These are phyloP conservation scores for Conchocele bisecta DNA, from an alignment of 2,888 invertebrate species.

Conservation along the genomic window DNA sequence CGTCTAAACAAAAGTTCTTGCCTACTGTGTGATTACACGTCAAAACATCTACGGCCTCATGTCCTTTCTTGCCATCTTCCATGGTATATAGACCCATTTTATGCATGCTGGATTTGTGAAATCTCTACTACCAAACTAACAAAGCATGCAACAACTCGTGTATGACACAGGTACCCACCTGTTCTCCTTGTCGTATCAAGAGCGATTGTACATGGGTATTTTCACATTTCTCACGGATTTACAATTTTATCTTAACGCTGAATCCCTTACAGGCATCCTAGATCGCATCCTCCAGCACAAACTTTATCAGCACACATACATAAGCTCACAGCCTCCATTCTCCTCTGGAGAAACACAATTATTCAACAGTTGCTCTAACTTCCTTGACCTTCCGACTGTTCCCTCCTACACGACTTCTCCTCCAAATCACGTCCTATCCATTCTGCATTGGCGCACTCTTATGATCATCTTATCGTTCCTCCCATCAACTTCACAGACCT, in stretches of 20 bases:
- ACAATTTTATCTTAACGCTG: too few relatives aligned
- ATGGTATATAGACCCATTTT: not conserved
- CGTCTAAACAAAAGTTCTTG: too few relatives aligned
- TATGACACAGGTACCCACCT: not conserved
- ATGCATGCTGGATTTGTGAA: not conserved
- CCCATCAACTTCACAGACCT: too few relatives aligned
- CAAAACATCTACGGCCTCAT: too few relatives aligned
- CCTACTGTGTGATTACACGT: too few relatives aligned
- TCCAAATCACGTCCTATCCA: conserved; percentile 5
- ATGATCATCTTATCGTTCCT: too few relatives aligned
- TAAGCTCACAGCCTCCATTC: not conserved
- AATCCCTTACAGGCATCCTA: too few relatives aligned
- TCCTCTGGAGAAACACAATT: not conserved
- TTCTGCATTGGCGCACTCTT: not conserved
- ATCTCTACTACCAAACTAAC: not conserved
- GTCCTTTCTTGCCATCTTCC: conserved; percentile 4
- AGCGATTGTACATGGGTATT: not conserved
- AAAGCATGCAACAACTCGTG: not conserved
- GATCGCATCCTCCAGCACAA: too few relatives aligned
- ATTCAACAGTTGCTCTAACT: not conserved
- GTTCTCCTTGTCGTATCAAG: not conserved
- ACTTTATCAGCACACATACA: too few relatives aligned
- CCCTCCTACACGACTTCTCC: not conserved
- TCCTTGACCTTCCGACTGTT: not conserved
- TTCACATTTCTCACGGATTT: too few relatives aligned